Evolutionary conservation across 2,113 vertebrate genomes (phyloP).

Genomic region (Anoplopoma fimbria): DNA sequence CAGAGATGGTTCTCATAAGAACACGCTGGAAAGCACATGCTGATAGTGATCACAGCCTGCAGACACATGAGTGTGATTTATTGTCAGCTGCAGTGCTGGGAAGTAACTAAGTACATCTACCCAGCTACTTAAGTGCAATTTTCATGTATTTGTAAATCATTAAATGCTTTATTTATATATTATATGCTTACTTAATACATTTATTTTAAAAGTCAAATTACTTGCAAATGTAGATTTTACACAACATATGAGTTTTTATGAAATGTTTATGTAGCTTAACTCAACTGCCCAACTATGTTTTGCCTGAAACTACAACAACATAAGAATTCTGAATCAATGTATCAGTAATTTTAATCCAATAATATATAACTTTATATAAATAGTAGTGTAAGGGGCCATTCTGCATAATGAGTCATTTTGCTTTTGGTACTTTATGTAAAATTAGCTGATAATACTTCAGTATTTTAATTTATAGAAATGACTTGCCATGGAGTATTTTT

Average conservation of each 20-base stretch:
- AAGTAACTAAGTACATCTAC: conserved; percentile 34
- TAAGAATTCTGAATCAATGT: not conserved
- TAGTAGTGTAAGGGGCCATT: not conserved
- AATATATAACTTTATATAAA: not conserved
- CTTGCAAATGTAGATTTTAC: not conserved
- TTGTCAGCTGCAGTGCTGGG: conserved; percentile 34
- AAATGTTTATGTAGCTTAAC: not conserved
- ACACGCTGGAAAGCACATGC: conserved; percentile 59
- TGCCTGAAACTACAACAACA: not conserved
- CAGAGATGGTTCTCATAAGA: conserved; percentile 59
- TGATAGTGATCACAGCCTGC: conserved; percentile 67
- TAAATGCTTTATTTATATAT: too few relatives aligned
- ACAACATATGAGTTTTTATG: not conserved
- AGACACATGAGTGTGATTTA: conserved; percentile 58
- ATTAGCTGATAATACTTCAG: not conserved
- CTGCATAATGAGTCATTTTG: not conserved
- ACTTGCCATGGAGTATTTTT: not conserved
- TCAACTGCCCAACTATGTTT: not conserved
- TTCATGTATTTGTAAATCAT: not conserved
- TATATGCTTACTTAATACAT: not conserved
- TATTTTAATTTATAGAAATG: too few relatives aligned
- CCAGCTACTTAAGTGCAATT: not conserved
- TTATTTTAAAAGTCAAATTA: not conserved
- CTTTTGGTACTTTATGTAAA: not conserved
- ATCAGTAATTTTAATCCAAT: not conserved